phyloP scores from a whole-genome alignment of 2,113 vertebrate species.

The Daboia siamensis region DNA sequence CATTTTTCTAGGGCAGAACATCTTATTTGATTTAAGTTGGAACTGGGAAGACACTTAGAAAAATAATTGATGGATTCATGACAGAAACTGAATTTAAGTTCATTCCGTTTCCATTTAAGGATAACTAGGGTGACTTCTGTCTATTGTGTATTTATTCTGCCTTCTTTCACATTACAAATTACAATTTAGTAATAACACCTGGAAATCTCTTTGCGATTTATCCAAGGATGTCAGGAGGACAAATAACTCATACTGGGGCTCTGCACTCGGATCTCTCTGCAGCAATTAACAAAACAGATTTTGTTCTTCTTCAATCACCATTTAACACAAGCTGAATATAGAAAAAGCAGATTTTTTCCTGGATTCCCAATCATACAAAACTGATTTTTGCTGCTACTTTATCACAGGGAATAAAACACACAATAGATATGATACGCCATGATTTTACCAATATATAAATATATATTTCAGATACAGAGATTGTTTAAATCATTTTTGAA shows the following conservation, averaged over 20 bases:
- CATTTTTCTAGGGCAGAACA: neutral
- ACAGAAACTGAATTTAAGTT: neutral
- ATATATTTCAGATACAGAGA: neutral
- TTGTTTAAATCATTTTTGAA: neutral
- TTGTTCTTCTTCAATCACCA: neutral
- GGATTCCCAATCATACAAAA: neutral
- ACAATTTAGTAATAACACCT: neutral
- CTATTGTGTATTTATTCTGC: neutral
- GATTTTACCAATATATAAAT: neutral
- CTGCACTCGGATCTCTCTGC: neutral
- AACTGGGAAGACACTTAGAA: neutral
- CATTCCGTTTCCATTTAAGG: neutral
- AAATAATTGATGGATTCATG: neutral
- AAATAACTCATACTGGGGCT: neutral
- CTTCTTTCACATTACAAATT: neutral
- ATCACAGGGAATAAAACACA: neutral
- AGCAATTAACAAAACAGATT: neutral
- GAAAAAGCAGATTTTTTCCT: neutral
- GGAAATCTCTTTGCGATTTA: neutral
- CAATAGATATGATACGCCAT: neutral
- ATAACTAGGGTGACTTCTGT: neutral
- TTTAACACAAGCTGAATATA: neutral
- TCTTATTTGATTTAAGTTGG: neutral
- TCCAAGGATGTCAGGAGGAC: neutral
- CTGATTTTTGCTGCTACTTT: neutral